Percentiles rank a stretch among this genome's conserved stretches.
Evolutionary conservation across 1,140 invertebrate genomes (phyloP).

Genomic region (Drosophila ogumai): DNA sequence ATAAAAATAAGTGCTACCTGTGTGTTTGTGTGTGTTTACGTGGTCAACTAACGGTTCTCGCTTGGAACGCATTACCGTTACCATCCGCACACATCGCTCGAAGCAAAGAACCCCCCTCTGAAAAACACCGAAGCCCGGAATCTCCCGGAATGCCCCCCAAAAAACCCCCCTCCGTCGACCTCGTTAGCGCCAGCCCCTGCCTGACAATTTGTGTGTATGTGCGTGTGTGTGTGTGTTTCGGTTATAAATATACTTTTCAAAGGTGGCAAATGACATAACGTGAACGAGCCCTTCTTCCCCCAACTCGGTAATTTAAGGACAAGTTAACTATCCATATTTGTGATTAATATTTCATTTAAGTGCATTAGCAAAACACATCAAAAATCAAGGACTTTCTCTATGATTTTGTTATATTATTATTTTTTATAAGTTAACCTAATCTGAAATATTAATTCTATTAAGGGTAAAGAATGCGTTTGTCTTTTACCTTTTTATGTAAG

Average conservation of each 20-base stretch:
- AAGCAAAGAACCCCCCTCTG: neutral
- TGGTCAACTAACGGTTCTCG: constrained; percentile 58
- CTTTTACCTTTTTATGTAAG: too few relatives aligned
- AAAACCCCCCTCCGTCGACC: constrained; percentile 9
- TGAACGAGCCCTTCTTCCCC: neutral
- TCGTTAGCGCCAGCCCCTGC: constrained; percentile 27
- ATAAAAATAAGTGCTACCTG: constrained; percentile 52
- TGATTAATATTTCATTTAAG: neutral
- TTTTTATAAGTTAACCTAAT: too few relatives aligned
- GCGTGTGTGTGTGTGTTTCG: constrained; percentile 23
- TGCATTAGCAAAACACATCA: neutral
- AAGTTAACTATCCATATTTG: constrained; percentile 9
- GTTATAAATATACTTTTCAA: constrained; percentile 54
- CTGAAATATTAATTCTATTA: neutral
- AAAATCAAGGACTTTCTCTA: neutral
- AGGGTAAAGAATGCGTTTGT: neutral
- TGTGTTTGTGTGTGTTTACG: constrained; percentile 15
- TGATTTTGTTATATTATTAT: too few relatives aligned
- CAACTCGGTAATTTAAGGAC: neutral
- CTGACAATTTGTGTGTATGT: constrained; percentile 36
- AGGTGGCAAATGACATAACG: constrained; percentile 45
- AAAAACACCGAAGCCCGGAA: neutral
- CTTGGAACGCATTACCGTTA: constrained; percentile 45
- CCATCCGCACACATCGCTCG: constrained; percentile 5
- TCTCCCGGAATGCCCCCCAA: constrained; percentile 10